A percentile compares a stretch with the other conserved stretches of the same genome.
Conservation (phyloP, 2,113 vertebrate genomes). For the Propithecus coquereli region DNA sequence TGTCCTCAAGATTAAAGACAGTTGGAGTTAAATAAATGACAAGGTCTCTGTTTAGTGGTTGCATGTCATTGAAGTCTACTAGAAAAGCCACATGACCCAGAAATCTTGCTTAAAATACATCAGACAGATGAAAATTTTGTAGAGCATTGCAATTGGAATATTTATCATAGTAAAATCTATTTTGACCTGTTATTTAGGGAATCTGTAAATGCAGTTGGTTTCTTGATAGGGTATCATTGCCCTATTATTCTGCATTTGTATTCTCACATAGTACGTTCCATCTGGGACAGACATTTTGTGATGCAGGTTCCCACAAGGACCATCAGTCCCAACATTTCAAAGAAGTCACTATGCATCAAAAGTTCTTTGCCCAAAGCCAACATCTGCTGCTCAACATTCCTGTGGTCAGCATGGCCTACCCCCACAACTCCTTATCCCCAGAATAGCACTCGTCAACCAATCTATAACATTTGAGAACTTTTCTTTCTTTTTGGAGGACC, state of each 20-base stretch:
- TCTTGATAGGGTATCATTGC: conserved; percentile 46
- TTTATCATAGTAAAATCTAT: conserved; percentile 33
- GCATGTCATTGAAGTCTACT: conserved; percentile 52
- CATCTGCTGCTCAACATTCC: conserved; percentile 58
- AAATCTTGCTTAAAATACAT: conserved; percentile 70
- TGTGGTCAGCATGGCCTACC: conserved; percentile 53
- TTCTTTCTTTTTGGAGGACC: neutral
- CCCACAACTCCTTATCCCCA: conserved; percentile 9
- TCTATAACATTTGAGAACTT: neutral
- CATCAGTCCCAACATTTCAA: conserved; percentile 30
- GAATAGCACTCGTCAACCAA: conserved; percentile 43
- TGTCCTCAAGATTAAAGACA: conserved; percentile 70
- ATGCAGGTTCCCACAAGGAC: conserved; percentile 1
- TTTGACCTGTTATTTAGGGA: conserved; percentile 58
- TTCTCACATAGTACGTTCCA: neutral
- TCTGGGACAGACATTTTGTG: conserved; percentile 13
- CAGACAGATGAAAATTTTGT: conserved; percentile 43
- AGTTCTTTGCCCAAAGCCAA: conserved; percentile 42
- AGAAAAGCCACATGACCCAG: conserved; percentile 60
- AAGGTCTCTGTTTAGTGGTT: conserved; percentile 53
- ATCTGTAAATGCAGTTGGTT: conserved; percentile 49
- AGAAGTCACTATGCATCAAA: conserved; percentile 55
- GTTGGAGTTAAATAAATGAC: conserved; percentile 61
- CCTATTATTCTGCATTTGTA: conserved; percentile 49
- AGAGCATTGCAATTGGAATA: conserved; percentile 32